Evolutionary conservation across 2,113 vertebrate genomes (phyloP).

Genomic region (Onychorhynchus coronatus): DNA sequence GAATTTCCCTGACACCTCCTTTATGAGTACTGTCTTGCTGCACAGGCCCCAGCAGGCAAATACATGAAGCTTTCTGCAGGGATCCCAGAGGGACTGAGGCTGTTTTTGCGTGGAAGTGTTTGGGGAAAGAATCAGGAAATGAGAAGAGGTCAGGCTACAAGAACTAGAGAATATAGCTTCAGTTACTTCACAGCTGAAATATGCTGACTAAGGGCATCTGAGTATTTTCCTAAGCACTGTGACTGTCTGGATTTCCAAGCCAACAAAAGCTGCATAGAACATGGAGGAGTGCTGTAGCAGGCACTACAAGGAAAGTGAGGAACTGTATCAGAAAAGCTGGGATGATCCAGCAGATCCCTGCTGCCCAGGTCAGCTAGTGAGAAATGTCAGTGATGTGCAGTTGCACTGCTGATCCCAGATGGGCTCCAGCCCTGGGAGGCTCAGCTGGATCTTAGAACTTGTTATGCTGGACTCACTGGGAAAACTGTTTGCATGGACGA

Average conservation of each 20-base stretch:
- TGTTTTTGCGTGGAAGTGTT: neutral
- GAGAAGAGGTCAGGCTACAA: neutral
- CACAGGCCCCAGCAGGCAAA: neutral
- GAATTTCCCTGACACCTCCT: neutral
- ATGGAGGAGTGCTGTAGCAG: neutral
- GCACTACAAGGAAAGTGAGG: neutral
- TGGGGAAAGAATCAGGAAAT: slow-evolving; percentile 28
- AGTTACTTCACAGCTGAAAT: slow-evolving; percentile 10
- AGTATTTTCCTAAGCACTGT: neutral
- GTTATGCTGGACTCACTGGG: neutral
- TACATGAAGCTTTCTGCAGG: neutral
- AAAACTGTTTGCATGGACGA: neutral
- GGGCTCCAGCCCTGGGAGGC: neutral
- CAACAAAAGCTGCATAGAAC: neutral
- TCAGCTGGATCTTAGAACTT: neutral
- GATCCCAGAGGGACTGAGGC: neutral
- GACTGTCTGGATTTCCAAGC: neutral
- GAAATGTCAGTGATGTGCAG: neutral
- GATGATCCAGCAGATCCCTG: neutral
- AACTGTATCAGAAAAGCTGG: neutral
- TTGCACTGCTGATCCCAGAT: neutral
- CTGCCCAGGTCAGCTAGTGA: neutral
- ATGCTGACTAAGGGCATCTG: neutral
- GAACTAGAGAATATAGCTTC: neutral
- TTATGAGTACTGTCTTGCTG: neutral